A percentile compares a stretch with the other conserved stretches of the same genome.
These are phyloP conservation scores for Euplagia quadripunctaria DNA, from an alignment of 2,888 invertebrate species.

Conservation along the genomic window DNA sequence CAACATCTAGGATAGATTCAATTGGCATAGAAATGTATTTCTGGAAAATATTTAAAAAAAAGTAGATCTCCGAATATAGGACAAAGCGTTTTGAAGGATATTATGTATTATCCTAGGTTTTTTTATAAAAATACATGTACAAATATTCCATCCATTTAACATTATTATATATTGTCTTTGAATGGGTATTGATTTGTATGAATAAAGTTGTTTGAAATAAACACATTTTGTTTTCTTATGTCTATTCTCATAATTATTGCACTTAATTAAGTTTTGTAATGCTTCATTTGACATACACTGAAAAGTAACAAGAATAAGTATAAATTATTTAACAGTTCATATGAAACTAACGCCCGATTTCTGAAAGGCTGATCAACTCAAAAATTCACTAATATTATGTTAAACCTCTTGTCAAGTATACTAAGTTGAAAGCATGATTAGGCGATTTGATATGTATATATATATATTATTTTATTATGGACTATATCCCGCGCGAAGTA, in stretches of 20 bases:
- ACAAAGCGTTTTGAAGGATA: neutral
- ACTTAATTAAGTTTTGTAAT: neutral
- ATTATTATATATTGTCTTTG: slow-evolving; percentile 3
- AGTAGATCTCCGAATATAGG: neutral
- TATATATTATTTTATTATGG: too few species aligned
- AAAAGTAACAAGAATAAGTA: neutral
- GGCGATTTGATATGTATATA: too few species aligned
- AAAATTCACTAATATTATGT: too few species aligned
- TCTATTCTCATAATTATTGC: neutral
- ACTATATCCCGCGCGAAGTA: too few species aligned
- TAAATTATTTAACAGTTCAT: too few species aligned
- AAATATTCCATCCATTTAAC: slow-evolving; percentile 26
- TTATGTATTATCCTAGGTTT: neutral
- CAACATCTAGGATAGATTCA: too few species aligned
- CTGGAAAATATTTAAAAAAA: neutral
- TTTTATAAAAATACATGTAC: slow-evolving; percentile 8
- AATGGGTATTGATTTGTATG: slow-evolving; percentile 17
- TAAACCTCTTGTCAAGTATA: too few species aligned
- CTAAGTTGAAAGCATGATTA: too few species aligned
- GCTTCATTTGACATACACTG: neutral
- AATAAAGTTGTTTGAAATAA: slow-evolving; percentile 17
- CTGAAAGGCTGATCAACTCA: too few species aligned
- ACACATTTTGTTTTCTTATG: neutral
- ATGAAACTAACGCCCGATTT: too few species aligned
- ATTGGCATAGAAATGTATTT: neutral